Evolutionary conservation across 2,797 vertebrate species (phyloP).

Genomic region (Chelon auratus): DNA sequence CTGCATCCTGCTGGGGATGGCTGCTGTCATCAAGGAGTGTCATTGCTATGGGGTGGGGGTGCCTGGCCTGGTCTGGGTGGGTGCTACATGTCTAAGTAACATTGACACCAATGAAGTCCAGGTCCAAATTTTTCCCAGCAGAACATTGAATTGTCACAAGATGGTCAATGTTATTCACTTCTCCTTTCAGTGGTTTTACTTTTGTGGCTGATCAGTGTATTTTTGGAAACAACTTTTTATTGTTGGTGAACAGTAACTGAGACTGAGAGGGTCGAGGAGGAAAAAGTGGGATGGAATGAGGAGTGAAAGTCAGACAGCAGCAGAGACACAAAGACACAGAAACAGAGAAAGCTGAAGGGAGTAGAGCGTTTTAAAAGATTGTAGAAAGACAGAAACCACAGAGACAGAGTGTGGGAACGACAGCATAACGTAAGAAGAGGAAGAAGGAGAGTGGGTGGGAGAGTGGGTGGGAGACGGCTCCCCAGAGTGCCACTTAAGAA

Average conservation of each 20-base stretch:
- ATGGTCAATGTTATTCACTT: no score
- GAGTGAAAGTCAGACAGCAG: slow-evolving; percentile 31
- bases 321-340: slow-evolving; percentile 42
- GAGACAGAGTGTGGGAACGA: slow-evolving; percentile 23
- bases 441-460: slow-evolving; percentile 28
- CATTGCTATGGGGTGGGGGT: no score
- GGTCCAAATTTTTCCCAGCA: no score
- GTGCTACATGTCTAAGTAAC: no score
- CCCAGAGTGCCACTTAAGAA: slow-evolving; percentile 68
- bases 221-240: slow-evolving; percentile 69
- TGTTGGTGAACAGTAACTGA: slow-evolving; percentile 38
- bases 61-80: no score
- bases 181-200: no score
- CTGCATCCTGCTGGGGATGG: no score
- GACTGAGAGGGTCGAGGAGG: not conserved
- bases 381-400: slow-evolving; percentile 33
- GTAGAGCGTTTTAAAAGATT: slow-evolving; percentile 26
- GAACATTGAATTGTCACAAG: no score
- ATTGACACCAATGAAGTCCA: no score
- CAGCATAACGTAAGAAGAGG: slow-evolving; percentile 20
- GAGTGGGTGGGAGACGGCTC: slow-evolving; percentile 44
- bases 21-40: no score
- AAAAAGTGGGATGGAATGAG: slow-evolving; percentile 34
- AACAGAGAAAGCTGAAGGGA: slow-evolving; percentile 20
- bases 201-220: slow-evolving; percentile 30